phyloP scores from a whole-genome alignment of 2,113 vertebrate species.

The Danionella cerebrum region DNA sequence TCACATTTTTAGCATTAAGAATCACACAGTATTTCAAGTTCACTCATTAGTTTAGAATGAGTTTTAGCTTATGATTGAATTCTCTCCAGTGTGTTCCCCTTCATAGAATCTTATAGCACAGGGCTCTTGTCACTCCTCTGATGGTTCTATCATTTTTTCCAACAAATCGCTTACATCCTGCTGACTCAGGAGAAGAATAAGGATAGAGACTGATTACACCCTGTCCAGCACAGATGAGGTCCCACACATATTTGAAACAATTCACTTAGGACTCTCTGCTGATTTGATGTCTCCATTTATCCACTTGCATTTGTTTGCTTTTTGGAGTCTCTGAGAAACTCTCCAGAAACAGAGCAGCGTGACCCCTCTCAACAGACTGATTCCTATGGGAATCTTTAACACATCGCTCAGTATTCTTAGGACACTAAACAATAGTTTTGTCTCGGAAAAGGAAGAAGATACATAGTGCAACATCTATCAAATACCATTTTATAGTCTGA shows the following conservation, averaged over 20 bases:
- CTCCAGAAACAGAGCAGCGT: neutral
- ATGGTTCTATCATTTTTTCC: neutral
- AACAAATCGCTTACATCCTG: constrained; percentile 6
- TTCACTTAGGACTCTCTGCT: neutral
- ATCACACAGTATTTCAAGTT: too few species aligned
- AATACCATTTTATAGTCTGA: neutral
- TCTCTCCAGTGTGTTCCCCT: too few species aligned
- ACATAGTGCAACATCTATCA: neutral
- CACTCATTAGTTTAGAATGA: too few species aligned
- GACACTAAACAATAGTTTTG: neutral
- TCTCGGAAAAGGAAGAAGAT: neutral
- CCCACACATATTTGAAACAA: neutral
- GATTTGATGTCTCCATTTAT: constrained; percentile 19
- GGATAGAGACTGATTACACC: constrained; percentile 17
- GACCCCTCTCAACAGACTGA: neutral
- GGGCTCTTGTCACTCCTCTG: neutral
- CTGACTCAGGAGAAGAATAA: constrained; percentile 7
- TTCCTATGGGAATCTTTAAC: neutral
- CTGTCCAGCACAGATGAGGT: neutral
- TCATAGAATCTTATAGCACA: too few species aligned
- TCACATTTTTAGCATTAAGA: too few species aligned
- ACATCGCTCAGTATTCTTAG: too few species aligned
- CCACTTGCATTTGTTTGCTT: neutral
- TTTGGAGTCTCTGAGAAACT: neutral
- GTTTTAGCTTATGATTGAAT: too few species aligned